Base-by-base conservation (phyloP, 2,113 vertebrate genomes). In the Cyprinus carpio region DNA sequence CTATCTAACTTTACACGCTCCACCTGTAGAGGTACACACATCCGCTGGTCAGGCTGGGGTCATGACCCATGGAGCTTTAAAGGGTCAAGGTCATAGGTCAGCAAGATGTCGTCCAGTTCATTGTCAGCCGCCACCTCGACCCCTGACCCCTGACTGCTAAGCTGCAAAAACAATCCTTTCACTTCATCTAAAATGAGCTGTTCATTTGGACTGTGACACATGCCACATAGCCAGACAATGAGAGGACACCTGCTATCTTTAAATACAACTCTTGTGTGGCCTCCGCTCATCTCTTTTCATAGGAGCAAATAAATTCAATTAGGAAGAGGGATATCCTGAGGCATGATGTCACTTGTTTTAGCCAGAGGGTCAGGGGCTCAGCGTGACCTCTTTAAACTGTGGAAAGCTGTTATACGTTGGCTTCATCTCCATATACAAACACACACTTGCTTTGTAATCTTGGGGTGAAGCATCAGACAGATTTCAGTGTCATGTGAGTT, bases 241-340 rank as follows among this genome's bases (percentile, higher is more conserved):
- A 81, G 27, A 37, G 81, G 80, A 81, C 88, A 89, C 86, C 88
- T 86, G 88, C 74, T 89, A 81, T 46, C 43, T 49, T 75, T 64
- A 84, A 86, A 83, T 64, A 80, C 67, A 60, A 80, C 72, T 34
- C 46, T 87, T 64, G 25, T 8, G 25, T 18, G 23, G 74, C 75
- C 83, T 71, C 27, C 27, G 25, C 64, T 23, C 37, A 80, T 77
- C 40, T 62, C 64, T 60, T 80, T 81, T 71, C 60, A 40, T 67
- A 71, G 16, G 10, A 4, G n/a, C 49, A 65, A 71, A 88, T 82
- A 65, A 31, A 78, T 75, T 86, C 9, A 83, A 84, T 83, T 84
- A 83, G 40, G 6, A 69, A 56, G 49, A 2, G 51, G 54, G 67
- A 83, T 69, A 80, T 58, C 78, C 85, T 58, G 64, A 86, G 80